phyloP scores from a whole-genome alignment of 2,888 invertebrate species.

The Vandiemenella viatica region DNA sequence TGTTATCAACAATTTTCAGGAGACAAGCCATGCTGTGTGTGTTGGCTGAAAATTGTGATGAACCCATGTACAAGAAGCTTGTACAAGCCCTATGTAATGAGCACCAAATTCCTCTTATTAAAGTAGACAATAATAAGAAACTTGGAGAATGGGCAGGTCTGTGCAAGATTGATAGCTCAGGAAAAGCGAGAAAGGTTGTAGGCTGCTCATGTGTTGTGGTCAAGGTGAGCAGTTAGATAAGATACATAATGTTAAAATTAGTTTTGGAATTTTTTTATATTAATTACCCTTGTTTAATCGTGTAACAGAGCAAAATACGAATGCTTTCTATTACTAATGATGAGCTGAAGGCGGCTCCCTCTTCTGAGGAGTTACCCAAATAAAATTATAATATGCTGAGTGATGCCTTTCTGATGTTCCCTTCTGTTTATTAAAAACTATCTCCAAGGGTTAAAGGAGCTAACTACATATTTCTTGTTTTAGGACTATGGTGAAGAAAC shows the following conservation, averaged over 20 bases:
- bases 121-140: constrained; percentile 94
- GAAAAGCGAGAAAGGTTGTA: constrained; percentile 96
- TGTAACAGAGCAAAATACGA: too few relatives aligned
- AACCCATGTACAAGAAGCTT: constrained; percentile 92
- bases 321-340: too few relatives aligned
- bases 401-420: too few relatives aligned
- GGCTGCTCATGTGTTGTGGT: constrained; percentile 97
- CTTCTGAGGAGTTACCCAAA: constrained; percentile 28
- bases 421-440: too few relatives aligned
- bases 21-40: constrained; percentile 94
- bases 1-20: too few relatives aligned
- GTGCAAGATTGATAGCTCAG: constrained; percentile 98
- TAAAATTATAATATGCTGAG: too few relatives aligned
- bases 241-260: too few relatives aligned
- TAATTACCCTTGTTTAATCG: too few relatives aligned
- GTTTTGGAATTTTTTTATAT: too few relatives aligned
- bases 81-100: constrained; percentile 96
- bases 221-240: constrained; percentile 44
- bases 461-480: constrained; percentile 24
- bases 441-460: too few relatives aligned
- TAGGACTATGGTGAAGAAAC: constrained; percentile 97
- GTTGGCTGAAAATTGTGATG: constrained; percentile 95
- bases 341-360: constrained; percentile 29
- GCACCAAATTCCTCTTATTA: constrained; percentile 92
- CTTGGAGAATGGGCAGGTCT: constrained; percentile 99